A percentile compares a stretch with the other conserved stretches of the same genome.
These are phyloP conservation scores for Theodoxus fluviatilis DNA, from an alignment of 2,888 invertebrate genomes.

Conservation along the genomic window DNA sequence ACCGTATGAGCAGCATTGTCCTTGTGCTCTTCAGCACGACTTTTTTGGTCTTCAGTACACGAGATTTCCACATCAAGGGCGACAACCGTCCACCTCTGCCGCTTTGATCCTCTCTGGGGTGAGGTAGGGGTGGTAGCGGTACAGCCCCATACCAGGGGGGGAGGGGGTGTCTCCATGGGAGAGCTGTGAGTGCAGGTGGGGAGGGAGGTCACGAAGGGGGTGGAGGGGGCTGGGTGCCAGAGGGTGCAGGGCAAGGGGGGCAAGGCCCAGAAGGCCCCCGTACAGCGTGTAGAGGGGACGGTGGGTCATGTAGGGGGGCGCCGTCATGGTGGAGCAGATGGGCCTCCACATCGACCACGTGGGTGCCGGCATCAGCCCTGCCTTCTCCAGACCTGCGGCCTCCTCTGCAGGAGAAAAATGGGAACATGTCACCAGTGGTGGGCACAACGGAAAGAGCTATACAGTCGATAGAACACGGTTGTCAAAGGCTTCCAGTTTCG, in stretches of 20 bases:
- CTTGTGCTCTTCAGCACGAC: too few species aligned
- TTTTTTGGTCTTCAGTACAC: too few species aligned
- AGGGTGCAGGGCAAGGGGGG: constrained; percentile 25
- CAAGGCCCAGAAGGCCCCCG: constrained; percentile 47
- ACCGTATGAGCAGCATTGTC: too few species aligned
- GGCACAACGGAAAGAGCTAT: too few species aligned
- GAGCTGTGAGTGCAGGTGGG: background rate
- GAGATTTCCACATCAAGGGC: constrained; percentile 17
- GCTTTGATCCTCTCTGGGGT: constrained; percentile 43
- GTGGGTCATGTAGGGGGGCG: constrained; percentile 39
- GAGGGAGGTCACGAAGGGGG: constrained; percentile 24
- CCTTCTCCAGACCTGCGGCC: constrained; percentile 43
- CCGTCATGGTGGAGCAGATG: constrained; percentile 43
- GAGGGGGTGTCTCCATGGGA: background rate
- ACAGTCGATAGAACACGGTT: too few species aligned
- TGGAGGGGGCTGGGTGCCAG: constrained; percentile 36
- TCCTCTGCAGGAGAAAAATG: constrained; percentile 43
- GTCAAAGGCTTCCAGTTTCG: too few species aligned
- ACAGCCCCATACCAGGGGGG: constrained; percentile 39
- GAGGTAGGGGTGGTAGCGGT: constrained; percentile 54
- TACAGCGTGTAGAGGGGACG: constrained; percentile 48
- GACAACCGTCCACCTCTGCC: constrained; percentile 27
- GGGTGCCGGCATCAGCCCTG: constrained; percentile 41
- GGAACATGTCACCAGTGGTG: too few species aligned
- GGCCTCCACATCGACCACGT: constrained; percentile 50